These are phyloP conservation scores for Edolisoma coerulescens DNA, from an alignment of 2,113 vertebrate genomes.

Conservation along the genomic window DNA sequence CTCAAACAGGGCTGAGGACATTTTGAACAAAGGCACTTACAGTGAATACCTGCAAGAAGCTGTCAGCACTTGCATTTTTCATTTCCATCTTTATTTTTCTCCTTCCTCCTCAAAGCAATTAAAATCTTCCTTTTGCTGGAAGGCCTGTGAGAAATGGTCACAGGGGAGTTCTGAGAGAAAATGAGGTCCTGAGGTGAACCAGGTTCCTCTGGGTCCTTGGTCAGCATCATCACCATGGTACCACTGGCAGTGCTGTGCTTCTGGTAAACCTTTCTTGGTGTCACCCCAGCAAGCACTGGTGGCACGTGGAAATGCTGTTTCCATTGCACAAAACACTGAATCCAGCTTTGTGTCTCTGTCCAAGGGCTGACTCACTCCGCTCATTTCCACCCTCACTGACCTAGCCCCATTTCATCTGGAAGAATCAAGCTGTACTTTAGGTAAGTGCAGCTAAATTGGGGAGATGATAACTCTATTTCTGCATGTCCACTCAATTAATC, in stretches of 20 bases:
- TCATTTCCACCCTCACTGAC: not conserved
- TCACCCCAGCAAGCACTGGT: not conserved
- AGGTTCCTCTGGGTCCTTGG: not conserved
- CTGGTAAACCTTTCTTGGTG: not conserved
- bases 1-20: not conserved
- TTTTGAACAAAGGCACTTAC: not conserved
- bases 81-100: conserved; percentile 8
- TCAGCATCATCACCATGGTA: not conserved
- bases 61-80: not conserved
- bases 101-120: not conserved
- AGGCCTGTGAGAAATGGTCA: not conserved
- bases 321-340: not conserved
- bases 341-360: not conserved
- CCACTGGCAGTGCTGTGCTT: accelerated
- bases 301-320: not conserved
- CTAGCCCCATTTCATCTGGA: not conserved
- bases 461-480: not conserved
- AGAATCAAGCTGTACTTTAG: not conserved
- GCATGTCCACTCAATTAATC: not conserved
- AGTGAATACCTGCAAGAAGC: not conserved
- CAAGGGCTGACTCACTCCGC: not conserved
- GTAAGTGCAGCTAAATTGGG: conserved; percentile 25
- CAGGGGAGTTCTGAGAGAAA: not conserved
- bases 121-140: not conserved
- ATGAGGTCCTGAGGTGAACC: not conserved